phyloP scores from a whole-genome alignment of 2,797 vertebrate species.

The Prunella strophiata region DNA sequence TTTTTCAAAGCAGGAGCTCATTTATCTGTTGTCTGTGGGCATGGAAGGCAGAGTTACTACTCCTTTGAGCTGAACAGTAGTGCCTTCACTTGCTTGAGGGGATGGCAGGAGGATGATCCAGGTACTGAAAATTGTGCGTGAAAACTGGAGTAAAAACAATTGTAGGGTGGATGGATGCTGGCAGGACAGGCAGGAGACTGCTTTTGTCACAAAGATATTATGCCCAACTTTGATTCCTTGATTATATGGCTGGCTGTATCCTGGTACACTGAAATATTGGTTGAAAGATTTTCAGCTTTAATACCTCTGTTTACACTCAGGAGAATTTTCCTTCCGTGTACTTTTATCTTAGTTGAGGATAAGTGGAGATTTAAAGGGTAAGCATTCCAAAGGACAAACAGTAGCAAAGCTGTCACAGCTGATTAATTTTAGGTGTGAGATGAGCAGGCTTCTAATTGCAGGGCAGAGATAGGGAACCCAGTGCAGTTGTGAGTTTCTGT shows the following conservation, averaged over 20 bases:
- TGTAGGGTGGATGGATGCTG: neutral
- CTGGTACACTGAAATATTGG: neutral
- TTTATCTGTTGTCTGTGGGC: neutral
- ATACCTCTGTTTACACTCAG: neutral
- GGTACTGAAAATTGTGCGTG: neutral
- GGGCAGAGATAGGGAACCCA: fast-evolving
- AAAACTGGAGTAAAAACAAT: neutral
- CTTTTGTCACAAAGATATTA: neutral
- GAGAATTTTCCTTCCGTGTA: neutral
- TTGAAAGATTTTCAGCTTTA: neutral
- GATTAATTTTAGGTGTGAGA: neutral
- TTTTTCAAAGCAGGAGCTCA: neutral
- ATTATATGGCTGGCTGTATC: fast-evolving
- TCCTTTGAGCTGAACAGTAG: neutral
- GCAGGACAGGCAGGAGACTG: neutral
- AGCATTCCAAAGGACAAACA: neutral
- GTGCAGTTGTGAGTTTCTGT: neutral
- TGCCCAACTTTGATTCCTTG: neutral
- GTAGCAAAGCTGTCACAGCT: neutral
- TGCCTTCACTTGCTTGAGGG: neutral
- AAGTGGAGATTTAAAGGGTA: neutral
- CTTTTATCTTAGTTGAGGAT: neutral
- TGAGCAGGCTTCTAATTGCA: neutral
- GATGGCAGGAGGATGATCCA: neutral
- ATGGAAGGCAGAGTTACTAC: neutral